These are phyloP conservation scores for Nomada ferruginata DNA, from an alignment of 2,888 invertebrate genomes.

Conservation along the genomic window DNA sequence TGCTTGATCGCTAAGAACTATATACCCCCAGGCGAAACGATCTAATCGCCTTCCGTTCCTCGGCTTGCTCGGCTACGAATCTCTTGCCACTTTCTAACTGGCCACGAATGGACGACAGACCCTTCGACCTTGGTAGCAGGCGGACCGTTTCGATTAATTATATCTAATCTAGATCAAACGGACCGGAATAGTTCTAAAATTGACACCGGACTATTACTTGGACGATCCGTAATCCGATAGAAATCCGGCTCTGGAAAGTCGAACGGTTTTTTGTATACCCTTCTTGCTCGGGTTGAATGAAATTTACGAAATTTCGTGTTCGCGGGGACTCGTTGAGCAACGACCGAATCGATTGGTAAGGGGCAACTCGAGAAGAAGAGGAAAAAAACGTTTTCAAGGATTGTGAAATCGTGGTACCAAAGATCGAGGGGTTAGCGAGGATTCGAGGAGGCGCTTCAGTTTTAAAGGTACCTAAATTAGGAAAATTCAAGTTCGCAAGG, in stretches of 20 bases:
- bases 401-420: conserved; percentile 5
- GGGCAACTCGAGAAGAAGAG: not conserved
- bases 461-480: not conserved
- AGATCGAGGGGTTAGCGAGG: not conserved
- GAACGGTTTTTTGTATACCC: not conserved
- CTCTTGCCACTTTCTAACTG: conserved; percentile 28
- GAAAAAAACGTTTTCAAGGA: not conserved
- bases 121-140: conserved; percentile 39
- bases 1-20: conserved; percentile 57
- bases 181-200: conserved; percentile 3
- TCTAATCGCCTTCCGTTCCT: conserved; percentile 73
- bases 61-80: conserved; percentile 63
- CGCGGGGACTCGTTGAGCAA: not conserved
- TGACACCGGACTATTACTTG: conserved; percentile 9
- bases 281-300: not conserved
- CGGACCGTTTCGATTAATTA: conserved; percentile 37
- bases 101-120: conserved; percentile 15
- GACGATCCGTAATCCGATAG: conserved; percentile 5
- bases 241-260: conserved; percentile 8
- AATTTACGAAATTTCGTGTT: not conserved
- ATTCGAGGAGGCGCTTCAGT: not conserved
- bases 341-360: not conserved
- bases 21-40: conserved; percentile 60
- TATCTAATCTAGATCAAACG: conserved; percentile 22
- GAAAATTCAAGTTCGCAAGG: not conserved